Conservation (phyloP, 92 coral and sea anemone genomes). For the Chrysogorgia sp. region DNA sequence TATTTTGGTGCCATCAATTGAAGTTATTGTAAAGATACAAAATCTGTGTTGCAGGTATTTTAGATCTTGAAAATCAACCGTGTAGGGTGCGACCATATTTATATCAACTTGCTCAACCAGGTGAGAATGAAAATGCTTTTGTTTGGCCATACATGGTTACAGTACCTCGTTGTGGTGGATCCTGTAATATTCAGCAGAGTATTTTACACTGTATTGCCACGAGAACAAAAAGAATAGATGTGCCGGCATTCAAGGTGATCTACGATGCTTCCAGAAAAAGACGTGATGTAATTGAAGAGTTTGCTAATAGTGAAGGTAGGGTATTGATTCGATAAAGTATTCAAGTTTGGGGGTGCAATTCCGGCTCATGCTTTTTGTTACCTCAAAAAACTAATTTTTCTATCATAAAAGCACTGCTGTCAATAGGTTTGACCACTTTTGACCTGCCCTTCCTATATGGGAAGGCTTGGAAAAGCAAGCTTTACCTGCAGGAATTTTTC, state of each 20-base stretch:
- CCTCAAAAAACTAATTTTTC: background rate
- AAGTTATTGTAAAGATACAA: background rate
- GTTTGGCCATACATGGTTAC: constrained; percentile 21
- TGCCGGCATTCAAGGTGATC: background rate
- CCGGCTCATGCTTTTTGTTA: background rate
- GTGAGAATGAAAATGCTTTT: background rate
- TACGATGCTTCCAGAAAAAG: background rate
- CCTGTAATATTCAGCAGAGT: background rate
- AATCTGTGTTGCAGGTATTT: background rate
- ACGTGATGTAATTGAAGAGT: constrained; percentile 35
- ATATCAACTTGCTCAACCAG: constrained; percentile 10
- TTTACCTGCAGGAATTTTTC: too few relatives aligned
- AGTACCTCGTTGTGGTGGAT: constrained; percentile 31
- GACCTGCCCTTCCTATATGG: too few relatives aligned
- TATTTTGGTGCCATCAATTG: too few relatives aligned
- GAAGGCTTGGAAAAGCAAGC: too few relatives aligned
- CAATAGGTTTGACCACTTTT: too few relatives aligned
- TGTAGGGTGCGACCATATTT: constrained; percentile 16
- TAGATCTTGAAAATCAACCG: background rate
- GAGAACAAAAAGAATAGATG: background rate
- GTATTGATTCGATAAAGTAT: background rate
- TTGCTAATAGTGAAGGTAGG: constrained; percentile 9
- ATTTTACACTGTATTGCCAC: background rate
- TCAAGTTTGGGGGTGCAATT: background rate
- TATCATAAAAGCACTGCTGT: too few relatives aligned